These are phyloP conservation scores for Coranthus polyacanthus DNA, from an alignment of 2,797 vertebrate species.

Conservation along the genomic window DNA sequence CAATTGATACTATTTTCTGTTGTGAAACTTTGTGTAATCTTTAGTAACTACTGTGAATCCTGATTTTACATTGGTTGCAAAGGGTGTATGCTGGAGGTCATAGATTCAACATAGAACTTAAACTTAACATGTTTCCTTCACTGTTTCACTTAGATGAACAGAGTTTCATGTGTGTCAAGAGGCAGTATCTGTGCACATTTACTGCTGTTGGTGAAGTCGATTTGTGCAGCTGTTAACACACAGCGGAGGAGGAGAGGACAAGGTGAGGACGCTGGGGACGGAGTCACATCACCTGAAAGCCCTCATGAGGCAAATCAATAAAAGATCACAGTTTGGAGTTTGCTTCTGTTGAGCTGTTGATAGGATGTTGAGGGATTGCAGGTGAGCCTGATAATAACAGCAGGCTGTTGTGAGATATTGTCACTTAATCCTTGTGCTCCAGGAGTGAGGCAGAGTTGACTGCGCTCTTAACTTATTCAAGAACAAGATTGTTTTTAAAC, in stretches of 20 bases:
- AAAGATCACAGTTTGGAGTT: constrained; percentile 31
- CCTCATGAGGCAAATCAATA: constrained; percentile 28
- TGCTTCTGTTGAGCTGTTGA: constrained; percentile 23
- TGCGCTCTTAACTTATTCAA: not conserved
- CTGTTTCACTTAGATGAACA: too few relatives aligned
- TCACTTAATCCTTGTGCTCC: not conserved
- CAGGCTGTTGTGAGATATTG: not conserved
- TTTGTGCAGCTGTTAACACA: too few relatives aligned
- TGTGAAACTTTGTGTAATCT: constrained; percentile 20
- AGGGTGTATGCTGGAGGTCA: too few relatives aligned
- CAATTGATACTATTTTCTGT: constrained; percentile 30
- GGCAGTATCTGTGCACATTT: too few relatives aligned
- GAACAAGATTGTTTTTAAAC: constrained; percentile 5
- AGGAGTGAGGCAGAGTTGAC: not conserved
- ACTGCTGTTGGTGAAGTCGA: too few relatives aligned
- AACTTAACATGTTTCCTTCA: too few relatives aligned
- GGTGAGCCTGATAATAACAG: too few relatives aligned
- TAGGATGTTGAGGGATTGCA: constrained; percentile 7
- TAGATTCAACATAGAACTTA: too few relatives aligned
- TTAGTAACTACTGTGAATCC: constrained; percentile 15
- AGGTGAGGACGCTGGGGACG: not conserved
- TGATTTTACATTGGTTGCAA: too few relatives aligned
- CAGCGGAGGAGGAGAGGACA: constrained; percentile 2
- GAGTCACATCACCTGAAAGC: constrained; percentile 15
- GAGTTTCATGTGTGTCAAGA: too few relatives aligned